Percentiles rank a stretch among this genome's conserved stretches.
Conservation (phyloP, 2,113 vertebrate genomes). For the Candoia aspera region DNA sequence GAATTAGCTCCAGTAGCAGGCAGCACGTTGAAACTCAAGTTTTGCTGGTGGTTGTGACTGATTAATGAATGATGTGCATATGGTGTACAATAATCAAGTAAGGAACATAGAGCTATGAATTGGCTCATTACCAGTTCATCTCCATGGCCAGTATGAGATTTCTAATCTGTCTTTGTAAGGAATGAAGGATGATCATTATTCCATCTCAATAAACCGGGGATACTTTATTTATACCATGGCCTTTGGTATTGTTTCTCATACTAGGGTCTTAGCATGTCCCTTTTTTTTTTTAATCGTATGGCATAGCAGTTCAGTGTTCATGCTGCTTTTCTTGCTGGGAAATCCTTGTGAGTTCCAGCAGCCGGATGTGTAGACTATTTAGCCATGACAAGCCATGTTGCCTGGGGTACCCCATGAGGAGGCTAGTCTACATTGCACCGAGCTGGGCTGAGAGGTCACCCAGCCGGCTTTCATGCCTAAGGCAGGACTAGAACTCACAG, state of each 20-base stretch:
- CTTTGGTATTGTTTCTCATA: not conserved
- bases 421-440: too few species aligned
- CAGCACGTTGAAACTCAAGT: not conserved
- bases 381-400: too few species aligned
- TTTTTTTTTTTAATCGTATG: too few species aligned
- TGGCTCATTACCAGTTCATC: not conserved
- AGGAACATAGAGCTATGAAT: not conserved
- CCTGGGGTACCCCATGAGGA: too few species aligned
- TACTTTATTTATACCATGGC: not conserved
- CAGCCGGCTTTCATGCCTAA: too few species aligned
- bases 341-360: too few species aligned
- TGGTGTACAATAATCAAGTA: not conserved
- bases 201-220: not conserved
- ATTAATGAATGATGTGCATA: too few species aligned
- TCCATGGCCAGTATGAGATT: not conserved
- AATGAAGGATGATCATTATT: not conserved
- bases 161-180: not conserved
- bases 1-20: not conserved
- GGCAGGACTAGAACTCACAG: too few species aligned
- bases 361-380: too few species aligned
- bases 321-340: too few species aligned
- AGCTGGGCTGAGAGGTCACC: too few species aligned
- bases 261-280: not conserved
- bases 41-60: not conserved
- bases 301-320: too few species aligned